A percentile compares a stretch with the other conserved stretches of the same genome.
Evolutionary conservation across 2,113 vertebrate genomes (phyloP).

Genomic region (Mus spicilegus): DNA sequence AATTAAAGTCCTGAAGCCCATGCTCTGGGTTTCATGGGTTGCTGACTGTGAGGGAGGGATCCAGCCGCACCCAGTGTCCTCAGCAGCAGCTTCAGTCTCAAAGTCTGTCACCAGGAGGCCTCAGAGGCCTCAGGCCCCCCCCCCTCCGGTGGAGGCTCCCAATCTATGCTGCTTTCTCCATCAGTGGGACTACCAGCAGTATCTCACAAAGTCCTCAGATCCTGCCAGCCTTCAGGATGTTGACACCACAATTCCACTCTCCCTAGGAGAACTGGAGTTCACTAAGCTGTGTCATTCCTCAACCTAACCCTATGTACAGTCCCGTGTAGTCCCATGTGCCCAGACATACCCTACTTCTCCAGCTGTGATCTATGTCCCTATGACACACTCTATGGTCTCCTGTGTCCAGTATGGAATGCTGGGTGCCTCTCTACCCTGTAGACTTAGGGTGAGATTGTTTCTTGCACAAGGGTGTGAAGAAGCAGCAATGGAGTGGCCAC

Average conservation of each 20-base stretch:
- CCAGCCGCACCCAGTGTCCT: neutral
- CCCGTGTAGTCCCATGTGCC: neutral
- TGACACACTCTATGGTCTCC: neutral
- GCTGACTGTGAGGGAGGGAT: neutral
- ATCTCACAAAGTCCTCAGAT: neutral
- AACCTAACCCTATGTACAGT: neutral
- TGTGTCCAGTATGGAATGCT: neutral
- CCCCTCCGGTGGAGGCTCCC: neutral
- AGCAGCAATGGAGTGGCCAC: neutral
- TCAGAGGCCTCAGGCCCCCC: neutral
- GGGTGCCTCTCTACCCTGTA: neutral
- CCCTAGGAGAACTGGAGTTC: neutral
- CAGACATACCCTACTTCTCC: neutral
- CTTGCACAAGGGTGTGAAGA: neutral
- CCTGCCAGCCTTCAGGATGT: neutral
- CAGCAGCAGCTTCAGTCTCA: neutral
- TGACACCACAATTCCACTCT: neutral
- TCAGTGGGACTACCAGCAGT: no score
- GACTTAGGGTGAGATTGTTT: neutral
- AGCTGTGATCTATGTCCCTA: no score
- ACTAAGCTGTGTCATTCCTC: neutral
- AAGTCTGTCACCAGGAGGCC: neutral
- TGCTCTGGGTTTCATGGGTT: neutral
- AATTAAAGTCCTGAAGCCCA: neutral
- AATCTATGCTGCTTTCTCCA: no score